These are phyloP conservation scores for Danaus melanippus DNA, from an alignment of 1,140 invertebrate genomes.

Conservation along the genomic window DNA sequence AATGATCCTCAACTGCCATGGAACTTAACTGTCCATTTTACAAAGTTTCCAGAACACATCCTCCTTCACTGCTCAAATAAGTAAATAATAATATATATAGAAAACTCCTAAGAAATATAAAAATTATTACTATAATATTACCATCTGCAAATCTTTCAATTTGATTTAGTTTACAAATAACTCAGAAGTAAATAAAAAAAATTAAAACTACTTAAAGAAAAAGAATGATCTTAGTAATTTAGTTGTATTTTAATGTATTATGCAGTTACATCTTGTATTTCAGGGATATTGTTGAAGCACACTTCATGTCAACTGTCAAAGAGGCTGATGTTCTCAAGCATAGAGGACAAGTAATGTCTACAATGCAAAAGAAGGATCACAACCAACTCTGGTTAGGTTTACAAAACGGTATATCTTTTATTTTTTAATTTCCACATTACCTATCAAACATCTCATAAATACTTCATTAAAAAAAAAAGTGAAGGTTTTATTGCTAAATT, in stretches of 20 bases:
- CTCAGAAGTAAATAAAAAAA: too few species aligned
- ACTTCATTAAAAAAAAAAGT: too few species aligned
- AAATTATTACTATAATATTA: too few species aligned
- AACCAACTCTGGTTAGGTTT: slow-evolving; percentile 96
- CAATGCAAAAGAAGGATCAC: slow-evolving; percentile 98
- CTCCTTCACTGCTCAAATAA: slow-evolving; percentile 85
- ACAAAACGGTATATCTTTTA: slow-evolving; percentile 86
- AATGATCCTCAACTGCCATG: slow-evolving; percentile 88
- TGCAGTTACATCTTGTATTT: slow-evolving; percentile 30
- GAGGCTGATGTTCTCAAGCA: slow-evolving; percentile 98
- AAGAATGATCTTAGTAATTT: neutral
- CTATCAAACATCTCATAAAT: too few species aligned
- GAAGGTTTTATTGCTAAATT: too few species aligned
- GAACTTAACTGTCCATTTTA: slow-evolving; percentile 96
- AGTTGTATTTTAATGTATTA: slow-evolving; percentile 3
- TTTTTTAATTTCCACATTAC: neutral
- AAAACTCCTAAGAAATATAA: too few species aligned
- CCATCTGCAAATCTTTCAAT: too few species aligned
- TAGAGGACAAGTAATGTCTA: slow-evolving; percentile 89
- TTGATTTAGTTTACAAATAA: too few species aligned
- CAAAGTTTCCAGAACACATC: slow-evolving; percentile 87
- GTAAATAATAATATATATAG: slow-evolving; percentile 63
- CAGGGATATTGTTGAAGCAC: slow-evolving; percentile 92
- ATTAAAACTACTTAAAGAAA: too few species aligned
- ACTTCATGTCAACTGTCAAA: slow-evolving; percentile 96